phyloP scores from a whole-genome alignment of 2,797 vertebrate genomes.

The Artibeus jamaicensis region DNA sequence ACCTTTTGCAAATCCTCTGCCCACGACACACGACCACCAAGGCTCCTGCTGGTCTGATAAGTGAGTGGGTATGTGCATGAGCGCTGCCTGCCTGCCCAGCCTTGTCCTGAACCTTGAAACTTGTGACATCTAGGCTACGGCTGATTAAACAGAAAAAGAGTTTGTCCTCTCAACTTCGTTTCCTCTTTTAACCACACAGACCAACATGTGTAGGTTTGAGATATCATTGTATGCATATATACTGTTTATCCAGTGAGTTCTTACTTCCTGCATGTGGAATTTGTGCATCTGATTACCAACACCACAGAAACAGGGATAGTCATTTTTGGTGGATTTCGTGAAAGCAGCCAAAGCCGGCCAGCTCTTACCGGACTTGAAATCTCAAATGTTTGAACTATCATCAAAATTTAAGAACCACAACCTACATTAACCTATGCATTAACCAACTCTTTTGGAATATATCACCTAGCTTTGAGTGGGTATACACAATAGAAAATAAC shows the following conservation, averaged over 20 bases:
- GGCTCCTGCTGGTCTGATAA: background rate
- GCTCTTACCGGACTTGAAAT: background rate
- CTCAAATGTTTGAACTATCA: constrained; percentile 1
- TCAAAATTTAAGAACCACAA: background rate
- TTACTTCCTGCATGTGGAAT: background rate
- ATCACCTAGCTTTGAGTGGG: background rate
- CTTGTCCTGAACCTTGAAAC: background rate
- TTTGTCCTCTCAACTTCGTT: background rate
- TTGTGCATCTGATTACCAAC: background rate
- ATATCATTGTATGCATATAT: background rate
- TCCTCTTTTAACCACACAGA: background rate
- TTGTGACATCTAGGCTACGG: background rate
- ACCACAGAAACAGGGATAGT: background rate
- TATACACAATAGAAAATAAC: background rate
- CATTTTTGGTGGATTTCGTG: background rate
- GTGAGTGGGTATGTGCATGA: background rate
- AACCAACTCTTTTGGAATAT: background rate
- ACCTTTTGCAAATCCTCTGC: background rate
- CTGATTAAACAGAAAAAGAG: background rate
- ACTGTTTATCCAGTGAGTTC: background rate
- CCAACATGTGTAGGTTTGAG: background rate
- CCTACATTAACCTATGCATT: background rate
- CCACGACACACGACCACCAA: background rate
- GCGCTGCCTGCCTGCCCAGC: background rate
- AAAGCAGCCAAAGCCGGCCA: background rate